Evolutionary conservation across 1,140 invertebrate genomes (phyloP).

Genomic region (Wiebesia pumilae): DNA sequence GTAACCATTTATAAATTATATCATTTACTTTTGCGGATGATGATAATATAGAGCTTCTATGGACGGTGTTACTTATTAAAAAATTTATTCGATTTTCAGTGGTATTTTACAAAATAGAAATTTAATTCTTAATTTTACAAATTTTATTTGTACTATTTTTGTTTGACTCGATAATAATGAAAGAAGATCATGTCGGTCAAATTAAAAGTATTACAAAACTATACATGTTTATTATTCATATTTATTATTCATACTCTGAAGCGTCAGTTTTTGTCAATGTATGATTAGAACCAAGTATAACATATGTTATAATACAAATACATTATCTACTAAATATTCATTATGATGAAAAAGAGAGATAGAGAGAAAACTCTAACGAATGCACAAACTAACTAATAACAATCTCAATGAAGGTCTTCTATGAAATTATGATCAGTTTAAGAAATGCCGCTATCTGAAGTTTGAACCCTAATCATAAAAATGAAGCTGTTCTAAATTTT

Average conservation of each 20-base stretch:
- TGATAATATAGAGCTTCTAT: background rate
- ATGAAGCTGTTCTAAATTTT: background rate
- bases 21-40: background rate
- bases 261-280: no score
- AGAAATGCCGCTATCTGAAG: no score
- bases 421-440: no score
- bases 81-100: background rate
- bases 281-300: no score
- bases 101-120: background rate
- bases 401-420: no score
- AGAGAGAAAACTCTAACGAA: no score
- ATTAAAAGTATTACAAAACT: background rate
- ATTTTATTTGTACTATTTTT: background rate
- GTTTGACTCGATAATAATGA: background rate
- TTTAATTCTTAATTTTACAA: background rate
- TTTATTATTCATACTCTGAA: background rate
- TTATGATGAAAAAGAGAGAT: no score
- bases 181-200: background rate
- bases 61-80: background rate
- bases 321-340: no score
- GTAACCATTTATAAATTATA: background rate
- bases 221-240: background rate
- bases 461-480: no score
- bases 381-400: no score
- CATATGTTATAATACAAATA: no score